phyloP scores from a whole-genome alignment of 1,140 invertebrate species.

The Diplogasteroides magnus region DNA sequence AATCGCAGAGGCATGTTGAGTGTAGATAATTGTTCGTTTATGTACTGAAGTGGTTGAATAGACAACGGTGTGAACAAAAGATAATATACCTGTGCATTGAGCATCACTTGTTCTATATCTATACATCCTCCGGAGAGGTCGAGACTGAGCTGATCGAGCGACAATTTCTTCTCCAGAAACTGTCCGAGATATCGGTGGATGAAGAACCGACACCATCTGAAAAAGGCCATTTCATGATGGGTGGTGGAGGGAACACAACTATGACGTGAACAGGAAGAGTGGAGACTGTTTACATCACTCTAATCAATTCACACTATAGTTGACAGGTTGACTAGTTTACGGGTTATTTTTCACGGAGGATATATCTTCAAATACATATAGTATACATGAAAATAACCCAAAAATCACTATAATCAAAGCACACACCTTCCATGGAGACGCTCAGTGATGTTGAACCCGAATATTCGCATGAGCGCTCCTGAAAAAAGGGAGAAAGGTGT shows the following conservation, averaged over 20 bases:
- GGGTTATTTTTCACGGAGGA: too few species aligned
- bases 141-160: background rate
- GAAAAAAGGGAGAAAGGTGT: too few species aligned
- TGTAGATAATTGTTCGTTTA: conserved; percentile 6
- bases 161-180: background rate
- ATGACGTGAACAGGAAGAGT: too few species aligned
- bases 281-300: too few species aligned
- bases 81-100: background rate
- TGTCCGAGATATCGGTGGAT: background rate
- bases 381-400: background rate
- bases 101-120: background rate
- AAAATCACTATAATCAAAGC: background rate
- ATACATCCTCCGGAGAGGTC: background rate
- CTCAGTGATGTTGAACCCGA: background rate
- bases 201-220: background rate
- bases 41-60: conserved; percentile 11
- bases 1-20: conserved; percentile 16
- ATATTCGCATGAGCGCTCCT: background rate
- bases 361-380: too few species aligned
- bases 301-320: too few species aligned
- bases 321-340: too few species aligned
- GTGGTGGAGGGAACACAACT: too few species aligned
- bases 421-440: background rate
- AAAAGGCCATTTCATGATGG: too few species aligned
- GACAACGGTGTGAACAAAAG: background rate